A percentile compares a stretch with the other conserved stretches of the same genome.
phyloP scores from a whole-genome alignment of 2,888 invertebrate genomes.

The Anorthoa munda region DNA sequence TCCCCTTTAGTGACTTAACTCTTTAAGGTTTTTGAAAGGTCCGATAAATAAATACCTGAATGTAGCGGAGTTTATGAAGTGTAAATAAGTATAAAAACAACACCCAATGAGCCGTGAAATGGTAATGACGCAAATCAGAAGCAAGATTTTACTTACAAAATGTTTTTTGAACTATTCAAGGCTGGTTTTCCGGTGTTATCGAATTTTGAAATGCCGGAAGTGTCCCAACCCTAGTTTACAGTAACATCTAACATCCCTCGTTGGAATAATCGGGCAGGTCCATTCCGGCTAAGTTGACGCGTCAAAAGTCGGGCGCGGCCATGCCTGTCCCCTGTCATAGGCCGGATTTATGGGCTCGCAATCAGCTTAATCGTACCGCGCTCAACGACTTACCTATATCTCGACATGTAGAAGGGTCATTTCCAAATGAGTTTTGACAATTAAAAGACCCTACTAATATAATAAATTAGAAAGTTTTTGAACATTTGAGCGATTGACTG shows the following conservation, averaged over 20 bases:
- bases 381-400: slow-evolving; percentile 33
- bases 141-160: slow-evolving; percentile 6
- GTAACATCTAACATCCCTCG: slow-evolving; percentile 32
- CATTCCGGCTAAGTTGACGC: slow-evolving; percentile 50
- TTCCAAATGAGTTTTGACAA: slow-evolving; percentile 43
- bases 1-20: slow-evolving; percentile 45
- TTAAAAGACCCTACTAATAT: too few relatives aligned
- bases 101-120: not conserved
- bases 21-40: slow-evolving; percentile 42
- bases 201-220: slow-evolving; percentile 10
- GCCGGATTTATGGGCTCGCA: slow-evolving; percentile 57
- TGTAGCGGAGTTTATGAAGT: slow-evolving; percentile 9
- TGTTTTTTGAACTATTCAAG: not conserved
- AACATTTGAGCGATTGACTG: too few relatives aligned
- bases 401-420: slow-evolving; percentile 37
- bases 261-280: slow-evolving; percentile 53
- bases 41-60: slow-evolving; percentile 38
- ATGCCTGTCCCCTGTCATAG: slow-evolving; percentile 56
- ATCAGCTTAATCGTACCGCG: slow-evolving; percentile 60
- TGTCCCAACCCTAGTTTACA: slow-evolving; percentile 28
- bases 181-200: not conserved
- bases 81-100: slow-evolving; percentile 5
- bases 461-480: too few relatives aligned
- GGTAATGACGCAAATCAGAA: slow-evolving; percentile 22
- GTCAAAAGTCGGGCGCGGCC: slow-evolving; percentile 58